Percentiles rank a stretch among this genome's conserved stretches.
These are phyloP conservation scores for Scolanthus callimorphus DNA, from an alignment of 92 coral and sea anemone species.

Conservation along the genomic window DNA sequence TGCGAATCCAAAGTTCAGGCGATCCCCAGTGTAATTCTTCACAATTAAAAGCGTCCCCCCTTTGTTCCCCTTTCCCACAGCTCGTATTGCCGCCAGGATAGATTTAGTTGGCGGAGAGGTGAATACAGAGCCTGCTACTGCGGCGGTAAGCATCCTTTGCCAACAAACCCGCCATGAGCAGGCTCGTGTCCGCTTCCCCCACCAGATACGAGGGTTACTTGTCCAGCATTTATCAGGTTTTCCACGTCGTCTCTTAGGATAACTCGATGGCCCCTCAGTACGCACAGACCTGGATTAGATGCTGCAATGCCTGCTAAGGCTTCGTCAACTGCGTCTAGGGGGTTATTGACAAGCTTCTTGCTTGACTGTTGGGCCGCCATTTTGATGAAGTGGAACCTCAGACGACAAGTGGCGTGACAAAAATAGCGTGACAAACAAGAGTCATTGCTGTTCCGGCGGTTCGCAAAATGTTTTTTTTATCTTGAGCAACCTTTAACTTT, in stretches of 20 bases:
- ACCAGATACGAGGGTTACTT: constrained; percentile 83
- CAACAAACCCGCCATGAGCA: constrained; percentile 89
- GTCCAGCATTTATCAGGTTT: constrained; percentile 63
- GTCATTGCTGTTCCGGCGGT: no score
- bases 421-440: no score
- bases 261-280: constrained; percentile 84
- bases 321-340: constrained; percentile 77
- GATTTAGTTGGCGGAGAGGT: constrained; percentile 96
- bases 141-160: constrained; percentile 96
- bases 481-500: no score
- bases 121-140: constrained; percentile 92
- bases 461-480: no score
- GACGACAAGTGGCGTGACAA: no score
- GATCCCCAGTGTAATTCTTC: constrained; percentile 96
- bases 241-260: constrained; percentile 73
- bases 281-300: constrained; percentile 70
- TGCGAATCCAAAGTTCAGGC: constrained; percentile 94
- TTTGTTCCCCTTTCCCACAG: constrained; percentile 71
- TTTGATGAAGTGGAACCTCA: no score
- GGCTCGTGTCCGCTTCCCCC: constrained; percentile 99
- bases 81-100: constrained; percentile 89
- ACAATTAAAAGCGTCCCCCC: constrained; percentile 90
- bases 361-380: constrained; percentile 48
- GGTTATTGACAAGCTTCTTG: constrained; percentile 80
- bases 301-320: constrained; percentile 87